These are phyloP conservation scores for Cryptotermes secundus DNA, from an alignment of 1,140 invertebrate species.

Conservation along the genomic window DNA sequence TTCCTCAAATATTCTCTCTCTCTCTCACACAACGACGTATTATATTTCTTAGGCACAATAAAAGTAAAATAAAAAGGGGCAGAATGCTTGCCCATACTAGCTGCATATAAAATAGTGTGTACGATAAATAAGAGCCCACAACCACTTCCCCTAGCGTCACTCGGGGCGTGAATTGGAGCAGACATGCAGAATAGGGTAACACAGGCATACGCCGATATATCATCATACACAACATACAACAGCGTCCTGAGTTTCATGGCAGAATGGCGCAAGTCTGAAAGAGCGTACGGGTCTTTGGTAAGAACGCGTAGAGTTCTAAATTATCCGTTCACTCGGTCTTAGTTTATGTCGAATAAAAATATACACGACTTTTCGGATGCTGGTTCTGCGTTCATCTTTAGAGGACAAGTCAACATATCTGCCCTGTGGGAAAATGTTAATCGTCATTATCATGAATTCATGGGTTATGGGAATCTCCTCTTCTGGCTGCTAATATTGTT, in stretches of 20 bases:
- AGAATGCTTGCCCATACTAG: neutral
- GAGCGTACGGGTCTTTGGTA: no score
- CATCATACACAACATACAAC: neutral
- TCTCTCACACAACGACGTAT: neutral
- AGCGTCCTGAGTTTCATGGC: neutral
- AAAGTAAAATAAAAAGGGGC: neutral
- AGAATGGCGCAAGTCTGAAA: neutral
- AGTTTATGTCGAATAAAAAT: no score
- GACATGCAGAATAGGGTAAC: neutral
- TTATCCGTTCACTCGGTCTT: no score
- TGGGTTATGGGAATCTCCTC: no score
- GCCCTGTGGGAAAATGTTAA: no score
- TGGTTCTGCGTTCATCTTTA: no score
- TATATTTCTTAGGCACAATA: neutral
- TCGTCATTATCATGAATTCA: no score
- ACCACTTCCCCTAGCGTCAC: neutral
- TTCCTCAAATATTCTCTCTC: no score
- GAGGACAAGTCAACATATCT: no score
- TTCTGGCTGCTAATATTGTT: no score
- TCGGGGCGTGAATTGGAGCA: neutral
- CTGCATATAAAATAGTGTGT: constrained; percentile 13
- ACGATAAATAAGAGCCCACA: neutral
- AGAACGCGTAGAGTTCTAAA: no score
- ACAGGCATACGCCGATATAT: constrained; percentile 11
- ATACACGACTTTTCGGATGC: no score